phyloP scores from a whole-genome alignment of 1,140 invertebrate species.

The Drosophila lowei region DNA sequence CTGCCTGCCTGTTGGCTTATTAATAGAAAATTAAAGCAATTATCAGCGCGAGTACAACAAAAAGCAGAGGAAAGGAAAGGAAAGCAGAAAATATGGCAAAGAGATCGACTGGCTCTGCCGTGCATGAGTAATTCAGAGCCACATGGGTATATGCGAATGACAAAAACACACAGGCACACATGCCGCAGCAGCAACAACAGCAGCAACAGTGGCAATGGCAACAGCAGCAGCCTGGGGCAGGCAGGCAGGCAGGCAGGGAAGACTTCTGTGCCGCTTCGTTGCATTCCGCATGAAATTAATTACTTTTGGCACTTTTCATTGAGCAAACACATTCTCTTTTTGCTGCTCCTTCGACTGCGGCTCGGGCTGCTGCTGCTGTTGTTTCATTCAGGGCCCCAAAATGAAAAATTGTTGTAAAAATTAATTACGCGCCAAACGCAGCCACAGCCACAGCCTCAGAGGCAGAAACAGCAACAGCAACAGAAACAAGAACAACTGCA shows the following conservation, averaged over 20 bases:
- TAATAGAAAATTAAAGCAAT: constrained; percentile 82
- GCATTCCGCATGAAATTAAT: constrained; percentile 81
- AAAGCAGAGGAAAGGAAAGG: neutral
- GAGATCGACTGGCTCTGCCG: constrained; percentile 60
- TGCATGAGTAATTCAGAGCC: constrained; percentile 73
- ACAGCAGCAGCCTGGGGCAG: neutral
- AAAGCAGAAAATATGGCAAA: constrained; percentile 60
- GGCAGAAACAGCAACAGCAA: constrained; percentile 6
- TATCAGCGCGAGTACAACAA: constrained; percentile 56
- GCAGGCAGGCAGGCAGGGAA: constrained; percentile 1
- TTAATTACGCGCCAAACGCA: constrained; percentile 79
- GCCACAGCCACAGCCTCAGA: constrained; percentile 17
- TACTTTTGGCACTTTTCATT: constrained; percentile 82
- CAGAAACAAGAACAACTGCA: constrained; percentile 31
- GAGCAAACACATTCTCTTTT: constrained; percentile 73
- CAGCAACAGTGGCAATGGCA: constrained; percentile 3
- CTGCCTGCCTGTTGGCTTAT: constrained; percentile 51
- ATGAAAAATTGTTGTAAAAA: constrained; percentile 80
- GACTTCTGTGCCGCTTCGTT: constrained; percentile 62
- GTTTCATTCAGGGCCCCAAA: constrained; percentile 65
- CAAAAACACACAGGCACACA: constrained; percentile 34
- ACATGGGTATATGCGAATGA: constrained; percentile 58
- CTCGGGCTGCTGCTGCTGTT: constrained; percentile 22
- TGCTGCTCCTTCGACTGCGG: constrained; percentile 4
- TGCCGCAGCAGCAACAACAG: constrained; percentile 25